Evolutionary conservation across 2,797 vertebrate species (phyloP).

Genomic region (Xenopus petersii): DNA sequence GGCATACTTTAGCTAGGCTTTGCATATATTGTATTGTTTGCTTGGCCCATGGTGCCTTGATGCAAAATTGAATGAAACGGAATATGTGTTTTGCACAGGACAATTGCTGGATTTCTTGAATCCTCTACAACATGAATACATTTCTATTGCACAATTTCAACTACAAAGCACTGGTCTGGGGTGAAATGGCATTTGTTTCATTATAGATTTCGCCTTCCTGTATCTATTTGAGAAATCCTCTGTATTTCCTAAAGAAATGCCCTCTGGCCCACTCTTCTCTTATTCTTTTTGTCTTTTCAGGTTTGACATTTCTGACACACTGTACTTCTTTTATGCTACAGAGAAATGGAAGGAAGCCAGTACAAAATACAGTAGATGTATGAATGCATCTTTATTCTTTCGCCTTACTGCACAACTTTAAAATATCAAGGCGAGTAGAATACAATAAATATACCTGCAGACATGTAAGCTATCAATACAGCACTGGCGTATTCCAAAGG

Average conservation of each 20-base stretch:
- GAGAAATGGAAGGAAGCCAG: background rate
- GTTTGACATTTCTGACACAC: background rate
- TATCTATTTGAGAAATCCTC: background rate
- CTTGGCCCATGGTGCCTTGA: too few relatives aligned
- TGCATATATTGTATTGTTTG: too few relatives aligned
- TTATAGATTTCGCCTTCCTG: background rate
- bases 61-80: too few relatives aligned
- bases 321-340: background rate
- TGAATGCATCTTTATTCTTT: background rate
- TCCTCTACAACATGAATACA: too few relatives aligned
- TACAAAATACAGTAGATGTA: background rate
- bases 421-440: background rate
- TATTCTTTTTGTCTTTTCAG: background rate
- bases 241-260: background rate
- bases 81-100: background rate
- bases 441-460: background rate
- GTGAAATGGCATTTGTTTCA: background rate
- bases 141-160: background rate
- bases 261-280: background rate
- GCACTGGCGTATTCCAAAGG: slow-evolving; percentile 2
- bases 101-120: background rate
- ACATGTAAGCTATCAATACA: slow-evolving; percentile 4
- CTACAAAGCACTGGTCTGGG: background rate
- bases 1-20: too few relatives aligned
- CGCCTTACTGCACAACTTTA: background rate